These are phyloP conservation scores for Globodera ellingtonae DNA, from an alignment of 1,140 invertebrate genomes.

Conservation along the genomic window DNA sequence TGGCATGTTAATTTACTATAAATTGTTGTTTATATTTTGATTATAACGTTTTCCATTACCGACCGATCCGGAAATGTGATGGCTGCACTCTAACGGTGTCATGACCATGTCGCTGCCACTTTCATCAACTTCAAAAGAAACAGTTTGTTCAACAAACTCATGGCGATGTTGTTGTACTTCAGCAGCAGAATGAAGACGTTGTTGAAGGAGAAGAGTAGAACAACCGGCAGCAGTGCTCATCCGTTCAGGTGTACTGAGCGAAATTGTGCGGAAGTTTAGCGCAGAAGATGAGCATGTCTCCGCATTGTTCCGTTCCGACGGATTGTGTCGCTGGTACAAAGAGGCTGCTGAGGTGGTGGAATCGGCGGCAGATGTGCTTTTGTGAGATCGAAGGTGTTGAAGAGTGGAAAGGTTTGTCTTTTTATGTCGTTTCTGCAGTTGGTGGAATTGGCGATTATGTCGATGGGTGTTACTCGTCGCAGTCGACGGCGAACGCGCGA, in stretches of 20 bases:
- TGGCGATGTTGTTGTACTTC: background rate
- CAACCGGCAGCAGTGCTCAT: background rate
- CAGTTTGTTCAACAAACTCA: background rate
- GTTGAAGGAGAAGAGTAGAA: background rate
- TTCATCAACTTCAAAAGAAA: no score
- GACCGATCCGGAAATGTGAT: conserved; percentile 79
- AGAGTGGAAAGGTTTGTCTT: background rate
- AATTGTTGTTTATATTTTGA: no score
- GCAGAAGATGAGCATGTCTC: background rate
- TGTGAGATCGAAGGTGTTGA: background rate
- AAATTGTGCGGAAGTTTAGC: conserved; percentile 45
- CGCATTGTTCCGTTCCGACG: background rate
- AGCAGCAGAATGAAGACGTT: background rate
- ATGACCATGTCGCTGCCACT: background rate
- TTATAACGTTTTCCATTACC: no score
- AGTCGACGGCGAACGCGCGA: conserved; percentile 4
- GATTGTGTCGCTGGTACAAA: background rate
- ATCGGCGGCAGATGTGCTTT: background rate
- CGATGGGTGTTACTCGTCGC: conserved; percentile 7
- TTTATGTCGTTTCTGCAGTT: conserved; percentile 3
- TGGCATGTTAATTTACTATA: no score
- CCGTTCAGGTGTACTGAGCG: conserved; percentile 21
- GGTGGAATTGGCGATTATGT: background rate
- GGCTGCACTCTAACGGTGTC: conserved; percentile 75
- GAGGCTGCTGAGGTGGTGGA: background rate